Conservation (phyloP, 2,113 vertebrate genomes). For the Cyrtonyx montezumae region DNA sequence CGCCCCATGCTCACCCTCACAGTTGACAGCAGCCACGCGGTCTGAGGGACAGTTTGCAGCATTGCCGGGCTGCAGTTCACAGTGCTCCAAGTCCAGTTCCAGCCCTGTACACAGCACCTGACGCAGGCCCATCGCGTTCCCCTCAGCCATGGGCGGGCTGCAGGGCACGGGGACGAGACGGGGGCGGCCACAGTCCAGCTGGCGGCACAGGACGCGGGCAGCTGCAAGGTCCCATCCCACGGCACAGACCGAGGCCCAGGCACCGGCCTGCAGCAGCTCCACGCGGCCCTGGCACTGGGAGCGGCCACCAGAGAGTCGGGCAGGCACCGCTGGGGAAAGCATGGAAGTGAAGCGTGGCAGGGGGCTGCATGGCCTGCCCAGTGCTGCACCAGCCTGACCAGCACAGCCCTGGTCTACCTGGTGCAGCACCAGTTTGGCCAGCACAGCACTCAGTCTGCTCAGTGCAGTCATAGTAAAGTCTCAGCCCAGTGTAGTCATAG, state of each 20-base stretch:
- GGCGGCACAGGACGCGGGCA: not conserved
- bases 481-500: too few relatives aligned
- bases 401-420: too few relatives aligned
- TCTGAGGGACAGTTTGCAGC: not conserved
- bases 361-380: not conserved
- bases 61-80: not conserved
- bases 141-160: rapidly evolving
- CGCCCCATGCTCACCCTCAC: not conserved
- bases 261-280: not conserved
- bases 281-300: rapidly evolving
- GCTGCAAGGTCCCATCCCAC: not conserved
- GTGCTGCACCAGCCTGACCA: not conserved
- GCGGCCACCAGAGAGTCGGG: not conserved
- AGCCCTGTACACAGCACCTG: not conserved
- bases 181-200: not conserved
- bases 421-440: too few relatives aligned
- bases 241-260: not conserved
- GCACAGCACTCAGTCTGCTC: not conserved
- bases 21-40: rapidly evolving
- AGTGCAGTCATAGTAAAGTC: too few relatives aligned
- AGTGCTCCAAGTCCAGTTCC: not conserved
- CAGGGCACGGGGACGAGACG: not conserved
- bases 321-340: not conserved
- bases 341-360: too few relatives aligned
- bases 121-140: rapidly evolving